Evolutionary conservation across 2,888 invertebrate genomes (phyloP).

Genomic region (Drosophila colorata): DNA sequence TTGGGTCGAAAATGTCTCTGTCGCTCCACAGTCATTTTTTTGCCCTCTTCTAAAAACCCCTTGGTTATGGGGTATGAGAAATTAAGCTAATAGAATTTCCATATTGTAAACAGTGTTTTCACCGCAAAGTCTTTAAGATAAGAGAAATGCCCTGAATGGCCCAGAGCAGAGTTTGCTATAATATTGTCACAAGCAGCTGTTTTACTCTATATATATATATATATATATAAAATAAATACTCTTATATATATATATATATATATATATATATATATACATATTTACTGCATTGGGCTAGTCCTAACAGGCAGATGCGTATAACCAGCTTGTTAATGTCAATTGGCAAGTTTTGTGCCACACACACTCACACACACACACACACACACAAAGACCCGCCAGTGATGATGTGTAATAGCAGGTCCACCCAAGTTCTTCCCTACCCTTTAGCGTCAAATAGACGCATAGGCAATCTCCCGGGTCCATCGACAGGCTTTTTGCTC

Average conservation of each 20-base stretch:
- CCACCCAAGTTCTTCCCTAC: constrained; percentile 10
- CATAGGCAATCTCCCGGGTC: constrained; percentile 29
- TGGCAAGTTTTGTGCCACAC: constrained; percentile 37
- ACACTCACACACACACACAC: background rate
- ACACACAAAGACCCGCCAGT: constrained; percentile 4
- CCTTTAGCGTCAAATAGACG: constrained; percentile 5
- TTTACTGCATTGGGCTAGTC: constrained; percentile 4
- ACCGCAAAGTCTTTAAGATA: constrained; percentile 8
- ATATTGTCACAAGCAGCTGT: constrained; percentile 27
- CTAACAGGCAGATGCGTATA: constrained; percentile 12
- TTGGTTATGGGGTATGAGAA: background rate
- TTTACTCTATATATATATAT: background rate
- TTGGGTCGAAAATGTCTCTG: too few relatives aligned
- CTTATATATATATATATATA: background rate
- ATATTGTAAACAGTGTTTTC: background rate
- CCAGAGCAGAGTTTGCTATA: too few relatives aligned
- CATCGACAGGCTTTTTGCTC: constrained; percentile 44
- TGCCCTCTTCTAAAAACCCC: background rate
- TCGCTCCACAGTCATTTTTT: too few relatives aligned
- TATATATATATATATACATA: background rate
- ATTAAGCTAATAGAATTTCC: constrained; percentile 17
- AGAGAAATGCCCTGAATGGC: too few relatives aligned
- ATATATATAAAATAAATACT: background rate
- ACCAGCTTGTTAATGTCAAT: constrained; percentile 61
- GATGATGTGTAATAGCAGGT: constrained; percentile 40